Evolutionary conservation across 2,113 vertebrate species (phyloP).

Genomic region (Ptyas mucosa): DNA sequence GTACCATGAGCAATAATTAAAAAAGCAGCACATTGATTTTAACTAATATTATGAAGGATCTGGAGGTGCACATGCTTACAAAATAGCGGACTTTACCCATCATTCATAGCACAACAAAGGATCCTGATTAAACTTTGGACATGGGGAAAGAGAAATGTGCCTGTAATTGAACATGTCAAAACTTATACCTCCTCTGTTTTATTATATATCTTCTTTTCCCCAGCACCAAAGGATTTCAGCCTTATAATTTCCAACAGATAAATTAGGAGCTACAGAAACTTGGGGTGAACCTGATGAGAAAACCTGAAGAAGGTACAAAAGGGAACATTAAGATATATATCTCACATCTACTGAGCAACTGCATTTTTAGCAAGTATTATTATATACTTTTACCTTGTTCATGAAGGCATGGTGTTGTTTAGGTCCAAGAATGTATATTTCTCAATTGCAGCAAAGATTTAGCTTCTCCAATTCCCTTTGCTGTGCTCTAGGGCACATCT

Average conservation of each 20-base stretch:
- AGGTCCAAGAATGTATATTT: constrained; percentile 49
- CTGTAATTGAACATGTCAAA: constrained; percentile 77
- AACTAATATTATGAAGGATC: constrained; percentile 99
- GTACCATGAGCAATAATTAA: constrained; percentile 99
- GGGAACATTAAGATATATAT: constrained; percentile 36
- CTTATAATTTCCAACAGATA: constrained; percentile 71
- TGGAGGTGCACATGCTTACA: constrained; percentile 98
- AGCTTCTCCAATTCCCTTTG: background rate
- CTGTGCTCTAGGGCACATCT: background rate
- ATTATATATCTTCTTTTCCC: constrained; percentile 69
- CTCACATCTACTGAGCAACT: constrained; percentile 46
- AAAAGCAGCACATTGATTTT: constrained; percentile 99
- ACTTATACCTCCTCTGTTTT: constrained; percentile 75
- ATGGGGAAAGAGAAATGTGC: constrained; percentile 74
- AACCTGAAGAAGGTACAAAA: constrained; percentile 48
- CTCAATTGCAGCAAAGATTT: background rate
- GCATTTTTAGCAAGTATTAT: constrained; percentile 52
- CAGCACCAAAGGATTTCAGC: constrained; percentile 48
- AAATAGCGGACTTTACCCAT: constrained; percentile 81
- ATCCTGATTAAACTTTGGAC: constrained; percentile 70
- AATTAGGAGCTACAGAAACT: constrained; percentile 63
- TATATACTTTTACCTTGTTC: constrained; percentile 48
- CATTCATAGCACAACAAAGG: constrained; percentile 76
- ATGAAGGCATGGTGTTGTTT: constrained; percentile 22
- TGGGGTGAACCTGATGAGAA: constrained; percentile 53